A percentile compares a stretch with the other conserved stretches of the same genome.
phyloP scores from a whole-genome alignment of 2,888 invertebrate species.

The Trachelus iudaicus region DNA sequence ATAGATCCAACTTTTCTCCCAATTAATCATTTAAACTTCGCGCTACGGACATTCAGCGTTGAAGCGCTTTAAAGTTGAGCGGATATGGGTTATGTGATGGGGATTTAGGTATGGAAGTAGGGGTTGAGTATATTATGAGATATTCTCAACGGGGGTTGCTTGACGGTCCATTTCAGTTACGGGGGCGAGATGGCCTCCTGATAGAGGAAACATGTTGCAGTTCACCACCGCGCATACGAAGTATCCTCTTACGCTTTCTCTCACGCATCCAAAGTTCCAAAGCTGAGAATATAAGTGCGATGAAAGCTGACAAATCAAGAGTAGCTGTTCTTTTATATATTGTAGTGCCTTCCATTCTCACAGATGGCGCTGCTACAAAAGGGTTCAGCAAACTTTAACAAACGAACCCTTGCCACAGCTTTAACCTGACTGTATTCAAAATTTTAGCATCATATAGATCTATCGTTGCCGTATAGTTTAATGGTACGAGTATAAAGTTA shows the following conservation, averaged over 20 bases:
- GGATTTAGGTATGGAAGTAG: slow-evolving; percentile 12
- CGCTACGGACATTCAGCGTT: background rate
- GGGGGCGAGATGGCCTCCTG: slow-evolving; percentile 40
- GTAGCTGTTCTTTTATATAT: background rate
- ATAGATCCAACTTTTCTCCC: background rate
- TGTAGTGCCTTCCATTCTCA: background rate
- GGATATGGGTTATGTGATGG: background rate
- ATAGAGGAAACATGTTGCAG: slow-evolving; percentile 54
- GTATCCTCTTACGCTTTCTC: slow-evolving; percentile 25
- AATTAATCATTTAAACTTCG: background rate
- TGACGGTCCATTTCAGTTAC: slow-evolving; percentile 35
- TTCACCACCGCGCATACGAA: slow-evolving; percentile 48
- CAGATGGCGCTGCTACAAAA: background rate
- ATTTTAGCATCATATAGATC: too few relatives aligned
- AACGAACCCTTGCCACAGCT: background rate
- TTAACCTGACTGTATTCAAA: background rate
- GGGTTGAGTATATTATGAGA: slow-evolving; percentile 27
- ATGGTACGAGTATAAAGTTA: background rate
- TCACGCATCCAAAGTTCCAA: slow-evolving; percentile 10
- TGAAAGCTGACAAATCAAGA: slow-evolving; percentile 1
- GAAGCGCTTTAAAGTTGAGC: slow-evolving; percentile 1
- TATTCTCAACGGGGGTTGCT: slow-evolving; percentile 17
- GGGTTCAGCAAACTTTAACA: background rate
- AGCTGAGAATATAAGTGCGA: background rate
- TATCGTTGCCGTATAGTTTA: background rate